phyloP scores from a whole-genome alignment of 2,113 vertebrate genomes.

The Tauraco erythrolophus region DNA sequence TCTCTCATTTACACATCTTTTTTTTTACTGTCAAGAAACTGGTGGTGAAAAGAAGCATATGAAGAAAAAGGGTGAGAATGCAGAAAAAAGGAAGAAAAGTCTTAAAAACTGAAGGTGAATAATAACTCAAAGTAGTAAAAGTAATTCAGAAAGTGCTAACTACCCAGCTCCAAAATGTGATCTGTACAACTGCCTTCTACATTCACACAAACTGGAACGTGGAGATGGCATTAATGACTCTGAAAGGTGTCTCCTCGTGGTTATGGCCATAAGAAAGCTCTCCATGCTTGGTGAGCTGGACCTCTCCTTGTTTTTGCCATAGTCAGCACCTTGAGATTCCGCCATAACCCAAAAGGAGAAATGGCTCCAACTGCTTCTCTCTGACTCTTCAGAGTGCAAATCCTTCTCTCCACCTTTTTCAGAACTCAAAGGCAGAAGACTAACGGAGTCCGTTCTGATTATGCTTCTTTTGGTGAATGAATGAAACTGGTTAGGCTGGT shows the following conservation, averaged over 20 bases:
- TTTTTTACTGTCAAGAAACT: neutral
- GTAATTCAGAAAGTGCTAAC: neutral
- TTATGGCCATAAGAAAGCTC: neutral
- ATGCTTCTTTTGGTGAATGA: neutral
- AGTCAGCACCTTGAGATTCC: neutral
- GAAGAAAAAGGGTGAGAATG: neutral
- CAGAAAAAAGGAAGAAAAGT: neutral
- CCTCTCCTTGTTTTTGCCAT: neutral
- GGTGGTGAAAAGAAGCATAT: neutral
- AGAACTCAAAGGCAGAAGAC: neutral
- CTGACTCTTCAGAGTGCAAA: neutral
- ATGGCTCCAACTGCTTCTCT: neutral
- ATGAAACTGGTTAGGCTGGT: neutral
- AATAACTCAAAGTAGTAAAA: neutral
- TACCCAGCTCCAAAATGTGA: neutral
- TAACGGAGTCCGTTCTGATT: neutral
- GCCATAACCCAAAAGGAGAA: neutral
- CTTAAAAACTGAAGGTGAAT: neutral
- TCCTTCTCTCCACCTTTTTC: neutral
- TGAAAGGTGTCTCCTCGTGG: neutral
- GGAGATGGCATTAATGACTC: neutral
- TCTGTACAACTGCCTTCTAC: neutral
- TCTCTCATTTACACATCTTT: neutral
- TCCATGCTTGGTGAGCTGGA: neutral
- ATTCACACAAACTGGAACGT: neutral